Evolutionary conservation across 2,888 invertebrate genomes (phyloP).

Genomic region (Stegophylla sp.): DNA sequence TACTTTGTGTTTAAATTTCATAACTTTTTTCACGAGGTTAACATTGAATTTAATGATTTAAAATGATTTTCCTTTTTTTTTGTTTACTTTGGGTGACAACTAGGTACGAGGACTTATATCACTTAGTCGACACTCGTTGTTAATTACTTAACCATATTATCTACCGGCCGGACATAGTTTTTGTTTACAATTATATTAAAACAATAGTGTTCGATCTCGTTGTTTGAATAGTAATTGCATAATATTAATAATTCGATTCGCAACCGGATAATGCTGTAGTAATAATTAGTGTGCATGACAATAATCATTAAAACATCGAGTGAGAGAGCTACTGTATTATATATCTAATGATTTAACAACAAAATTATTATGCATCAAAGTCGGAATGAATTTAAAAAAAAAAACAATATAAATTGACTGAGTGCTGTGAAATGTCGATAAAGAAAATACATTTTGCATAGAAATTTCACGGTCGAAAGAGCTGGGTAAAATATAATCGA

Average conservation of each 20-base stretch:
- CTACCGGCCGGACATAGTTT: slow-evolving; percentile 10
- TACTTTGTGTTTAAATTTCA: neutral
- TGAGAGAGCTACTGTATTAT: neutral
- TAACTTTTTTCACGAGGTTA: neutral
- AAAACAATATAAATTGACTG: neutral
- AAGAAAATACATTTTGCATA: neutral
- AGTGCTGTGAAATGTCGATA: no score
- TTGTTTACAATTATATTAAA: neutral
- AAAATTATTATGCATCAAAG: neutral
- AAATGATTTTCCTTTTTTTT: neutral
- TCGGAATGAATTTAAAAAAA: neutral
- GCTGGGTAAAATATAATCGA: neutral
- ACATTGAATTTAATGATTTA: neutral
- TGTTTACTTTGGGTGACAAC: slow-evolving; percentile 2
- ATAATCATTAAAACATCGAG: neutral
- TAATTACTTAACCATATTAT: neutral
- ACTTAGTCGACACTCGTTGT: slow-evolving; percentile 1
- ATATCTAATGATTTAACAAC: neutral
- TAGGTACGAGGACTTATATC: slow-evolving; percentile 9
- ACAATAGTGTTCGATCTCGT: slow-evolving; percentile 4
- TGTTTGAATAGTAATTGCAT: slow-evolving; percentile 23
- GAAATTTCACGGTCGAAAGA: slow-evolving; percentile 7
- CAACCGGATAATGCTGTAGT: slow-evolving; percentile 1
- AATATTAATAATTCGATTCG: slow-evolving; percentile 3
- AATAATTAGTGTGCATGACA: neutral